Base-by-base conservation (phyloP, 2,888 invertebrate genomes). In the Myathropa florea region DNA sequence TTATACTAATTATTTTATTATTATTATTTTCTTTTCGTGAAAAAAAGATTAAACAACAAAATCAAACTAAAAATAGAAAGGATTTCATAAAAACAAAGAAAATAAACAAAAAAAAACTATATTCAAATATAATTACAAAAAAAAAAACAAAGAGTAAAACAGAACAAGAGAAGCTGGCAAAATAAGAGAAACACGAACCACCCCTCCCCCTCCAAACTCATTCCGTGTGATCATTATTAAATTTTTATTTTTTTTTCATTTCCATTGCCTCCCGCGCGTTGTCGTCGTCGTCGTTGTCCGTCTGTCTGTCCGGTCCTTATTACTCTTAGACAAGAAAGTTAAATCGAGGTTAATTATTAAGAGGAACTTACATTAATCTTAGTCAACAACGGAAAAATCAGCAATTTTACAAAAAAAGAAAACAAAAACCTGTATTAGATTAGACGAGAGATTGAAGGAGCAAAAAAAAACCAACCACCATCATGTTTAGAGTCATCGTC, bases 341-440 rank as follows among this genome's bases (percentile, higher is more conserved):
- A 86, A 86, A 83, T 86, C 83, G 78, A 83, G 83, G 78, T 75
- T 86, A 83, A 86, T 75, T 67, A 39, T 79, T 86, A 86, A 83
- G 78, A 73, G 28, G 21, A 78, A 70, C 61, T 71, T 26, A 67
- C 64, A 64, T 46, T 63, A 60, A 60, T 61, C 33, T 67, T 67
- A 61, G 26, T 61, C 60, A 36, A 26, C 12, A 61, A 61, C 55
- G 33, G 23, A 55, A 14, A 71, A 59, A 3, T 4, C 57, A 75
- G 28, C 12, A 53, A 23, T 60, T 59, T 23, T 59, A 26, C 23
- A 12, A 18, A 68, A 55, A 76, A 53, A 1, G 12, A 64, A 64
- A 57, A n/a, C n/a, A n/a, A n/a, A n/a, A n/a, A n/a, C n/a, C 46
- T 71, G 39, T 39, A 79, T 65, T 65, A 6, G 55, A 57, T 55